Percentiles rank a stretch among this genome's conserved stretches.
These are phyloP conservation scores for Oceanodroma tethys DNA, from an alignment of 2,113 vertebrate genomes.

Conservation along the genomic window DNA sequence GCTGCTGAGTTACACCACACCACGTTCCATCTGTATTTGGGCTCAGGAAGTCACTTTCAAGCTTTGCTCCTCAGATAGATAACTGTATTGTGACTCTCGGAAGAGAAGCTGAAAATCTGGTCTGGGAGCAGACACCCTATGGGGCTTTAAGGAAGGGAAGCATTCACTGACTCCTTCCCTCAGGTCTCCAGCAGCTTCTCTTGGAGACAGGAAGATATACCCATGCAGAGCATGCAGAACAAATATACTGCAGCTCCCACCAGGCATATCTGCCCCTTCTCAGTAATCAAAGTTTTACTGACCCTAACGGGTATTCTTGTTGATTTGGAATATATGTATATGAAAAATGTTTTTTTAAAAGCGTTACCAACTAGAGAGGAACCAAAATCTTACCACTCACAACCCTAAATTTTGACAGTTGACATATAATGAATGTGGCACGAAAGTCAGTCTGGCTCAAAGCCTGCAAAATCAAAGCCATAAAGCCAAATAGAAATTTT, in stretches of 20 bases:
- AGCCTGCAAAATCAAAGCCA: not conserved
- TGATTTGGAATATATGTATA: not conserved
- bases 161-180: not conserved
- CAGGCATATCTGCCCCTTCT: not conserved
- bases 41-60: slow-evolving; percentile 20
- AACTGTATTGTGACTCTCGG: not conserved
- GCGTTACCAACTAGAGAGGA: not conserved
- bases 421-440: not conserved
- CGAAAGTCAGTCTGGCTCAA: not conserved
- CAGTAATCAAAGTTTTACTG: not conserved
- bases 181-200: not conserved
- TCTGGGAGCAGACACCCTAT: not conserved
- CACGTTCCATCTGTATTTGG: slow-evolving; percentile 40
- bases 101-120: not conserved
- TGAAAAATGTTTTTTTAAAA: not conserved
- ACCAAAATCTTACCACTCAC: not conserved
- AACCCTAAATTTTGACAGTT: not conserved
- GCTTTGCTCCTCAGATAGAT: not conserved
- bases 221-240: not conserved
- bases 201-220: not conserved
- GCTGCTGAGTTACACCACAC: slow-evolving; percentile 30
- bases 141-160: not conserved
- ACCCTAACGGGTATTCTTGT: not conserved
- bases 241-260: not conserved
- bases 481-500: not conserved